These are phyloP conservation scores for Carassius gibelio DNA, from an alignment of 2,113 vertebrate genomes.

Conservation along the genomic window DNA sequence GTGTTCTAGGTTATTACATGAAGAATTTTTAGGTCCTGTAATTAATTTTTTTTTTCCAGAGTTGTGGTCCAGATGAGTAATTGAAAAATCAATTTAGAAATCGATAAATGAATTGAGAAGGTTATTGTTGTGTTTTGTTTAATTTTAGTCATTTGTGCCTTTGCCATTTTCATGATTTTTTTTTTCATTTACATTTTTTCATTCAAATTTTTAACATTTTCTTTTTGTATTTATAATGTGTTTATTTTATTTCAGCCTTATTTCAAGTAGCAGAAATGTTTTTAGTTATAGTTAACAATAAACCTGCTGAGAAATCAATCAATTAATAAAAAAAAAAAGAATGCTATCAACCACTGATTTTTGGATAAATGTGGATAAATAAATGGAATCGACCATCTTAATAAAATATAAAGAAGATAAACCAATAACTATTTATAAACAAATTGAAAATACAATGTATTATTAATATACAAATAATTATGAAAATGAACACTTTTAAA, in stretches of 20 bases:
- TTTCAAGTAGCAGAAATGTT: background rate
- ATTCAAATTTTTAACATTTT: too few species aligned
- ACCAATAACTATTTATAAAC: too few species aligned
- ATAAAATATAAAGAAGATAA: too few species aligned
- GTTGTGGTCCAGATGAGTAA: background rate
- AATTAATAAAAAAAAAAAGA: background rate
- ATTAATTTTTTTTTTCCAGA: too few species aligned
- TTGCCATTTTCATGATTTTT: background rate
- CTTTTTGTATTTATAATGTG: background rate
- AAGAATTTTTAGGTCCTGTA: too few species aligned
- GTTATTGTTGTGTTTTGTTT: background rate
- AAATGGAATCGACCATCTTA: background rate
- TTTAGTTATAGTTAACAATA: background rate
- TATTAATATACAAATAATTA: too few species aligned
- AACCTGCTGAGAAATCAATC: background rate
- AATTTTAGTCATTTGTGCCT: background rate
- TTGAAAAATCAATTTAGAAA: background rate
- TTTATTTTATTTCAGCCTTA: background rate
- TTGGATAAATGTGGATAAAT: background rate
- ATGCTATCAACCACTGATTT: background rate
- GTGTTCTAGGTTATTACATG: too few species aligned
- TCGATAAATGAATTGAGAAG: background rate
- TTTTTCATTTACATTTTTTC: too few species aligned
- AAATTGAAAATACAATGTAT: too few species aligned
- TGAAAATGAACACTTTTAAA: too few species aligned